Evolutionary conservation across 2,797 vertebrate genomes (phyloP).

Genomic region (Protonibea diacanthus): DNA sequence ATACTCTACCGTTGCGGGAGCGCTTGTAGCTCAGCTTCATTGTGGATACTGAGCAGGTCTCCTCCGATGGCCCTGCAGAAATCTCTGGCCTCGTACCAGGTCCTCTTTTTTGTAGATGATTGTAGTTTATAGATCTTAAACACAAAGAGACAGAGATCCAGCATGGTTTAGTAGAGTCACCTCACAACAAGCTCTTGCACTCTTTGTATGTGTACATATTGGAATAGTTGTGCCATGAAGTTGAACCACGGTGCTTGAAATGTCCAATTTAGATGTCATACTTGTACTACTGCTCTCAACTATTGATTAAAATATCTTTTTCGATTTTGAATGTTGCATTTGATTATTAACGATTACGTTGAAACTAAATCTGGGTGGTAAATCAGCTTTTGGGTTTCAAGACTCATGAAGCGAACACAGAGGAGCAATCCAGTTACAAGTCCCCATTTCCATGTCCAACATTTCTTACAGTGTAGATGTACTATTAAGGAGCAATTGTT

Average conservation of each 20-base stretch:
- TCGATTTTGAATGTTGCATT: no score
- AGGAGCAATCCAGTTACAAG: neutral
- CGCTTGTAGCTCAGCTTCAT: conserved; percentile 60
- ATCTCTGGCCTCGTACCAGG: conserved; percentile 88
- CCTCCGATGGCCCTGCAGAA: conserved; percentile 89
- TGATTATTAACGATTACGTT: no score
- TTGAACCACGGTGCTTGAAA: neutral
- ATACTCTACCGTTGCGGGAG: neutral
- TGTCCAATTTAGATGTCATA: neutral
- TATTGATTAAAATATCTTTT: no score
- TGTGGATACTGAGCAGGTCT: conserved; percentile 88
- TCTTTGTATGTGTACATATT: neutral
- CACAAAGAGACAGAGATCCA: conserved; percentile 3
- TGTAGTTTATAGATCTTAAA: conserved; percentile 48
- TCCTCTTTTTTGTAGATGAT: conserved; percentile 67
- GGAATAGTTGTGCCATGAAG: no score
- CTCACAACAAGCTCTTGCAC: neutral
- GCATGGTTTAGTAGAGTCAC: neutral
- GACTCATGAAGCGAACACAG: neutral
- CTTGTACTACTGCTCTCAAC: neutral
- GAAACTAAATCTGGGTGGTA: no score
- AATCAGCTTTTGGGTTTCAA: no score
- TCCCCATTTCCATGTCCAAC: neutral
- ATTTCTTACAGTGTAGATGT: neutral
- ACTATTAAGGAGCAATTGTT: neutral